Evolutionary conservation across 2,888 invertebrate species (phyloP).

Genomic region (Amblyjoppa proteus): DNA sequence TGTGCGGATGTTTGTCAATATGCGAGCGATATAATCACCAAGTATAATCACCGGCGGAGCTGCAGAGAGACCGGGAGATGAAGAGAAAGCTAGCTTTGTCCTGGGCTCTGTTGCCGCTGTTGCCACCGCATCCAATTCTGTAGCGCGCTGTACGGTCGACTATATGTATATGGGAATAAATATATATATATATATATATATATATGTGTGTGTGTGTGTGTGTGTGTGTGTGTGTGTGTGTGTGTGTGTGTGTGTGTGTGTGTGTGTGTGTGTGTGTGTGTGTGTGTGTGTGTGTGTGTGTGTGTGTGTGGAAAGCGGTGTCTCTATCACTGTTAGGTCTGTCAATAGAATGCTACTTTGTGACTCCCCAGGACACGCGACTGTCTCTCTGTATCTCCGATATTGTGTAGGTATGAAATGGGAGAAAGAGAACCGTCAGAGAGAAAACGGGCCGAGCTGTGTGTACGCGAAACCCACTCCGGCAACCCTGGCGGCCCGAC

Average conservation of each 20-base stretch:
- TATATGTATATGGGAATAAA: conserved; percentile 11
- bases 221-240: not conserved
- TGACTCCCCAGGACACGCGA: conserved; percentile 66
- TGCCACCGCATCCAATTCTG: conserved; percentile 66
- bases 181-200: not conserved
- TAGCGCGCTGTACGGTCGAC: conserved; percentile 37
- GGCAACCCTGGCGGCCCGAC: conserved; percentile 3
- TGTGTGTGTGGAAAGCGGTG: conserved; percentile 34
- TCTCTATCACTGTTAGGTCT: conserved; percentile 71
- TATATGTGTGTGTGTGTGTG: conserved; percentile 11
- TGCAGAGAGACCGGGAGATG: conserved; percentile 53
- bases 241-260: conserved; percentile 5
- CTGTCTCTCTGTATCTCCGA: conserved; percentile 48
- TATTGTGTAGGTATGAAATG: conserved; percentile 60
- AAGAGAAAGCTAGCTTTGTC: conserved; percentile 63
- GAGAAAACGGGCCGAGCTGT: not conserved
- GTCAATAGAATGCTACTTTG: conserved; percentile 81
- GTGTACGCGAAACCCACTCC: not conserved
- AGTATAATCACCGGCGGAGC: conserved; percentile 81
- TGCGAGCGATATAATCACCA: conserved; percentile 82
- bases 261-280: not conserved
- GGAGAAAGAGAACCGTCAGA: conserved; percentile 55
- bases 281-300: not conserved
- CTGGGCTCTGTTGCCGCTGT: conserved; percentile 46
- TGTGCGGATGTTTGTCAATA: conserved; percentile 83